phyloP scores from a whole-genome alignment of 2,888 invertebrate species.

The Ochropleura plecta region DNA sequence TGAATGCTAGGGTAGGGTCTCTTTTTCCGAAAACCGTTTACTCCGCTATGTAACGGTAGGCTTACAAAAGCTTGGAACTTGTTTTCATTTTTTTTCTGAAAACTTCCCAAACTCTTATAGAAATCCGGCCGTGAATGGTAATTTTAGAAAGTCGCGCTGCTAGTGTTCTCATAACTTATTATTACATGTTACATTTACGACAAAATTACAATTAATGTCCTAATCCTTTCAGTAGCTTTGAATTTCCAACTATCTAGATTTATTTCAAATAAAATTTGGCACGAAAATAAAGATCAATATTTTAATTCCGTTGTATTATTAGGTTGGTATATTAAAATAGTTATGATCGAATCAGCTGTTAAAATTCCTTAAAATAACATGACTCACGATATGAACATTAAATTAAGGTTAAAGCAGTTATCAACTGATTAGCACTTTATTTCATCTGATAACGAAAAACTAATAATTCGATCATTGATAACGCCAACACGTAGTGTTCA shows the following conservation, averaged over 20 bases:
- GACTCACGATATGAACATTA: constrained; percentile 44
- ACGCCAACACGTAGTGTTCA: neutral
- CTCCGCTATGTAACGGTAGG: no score
- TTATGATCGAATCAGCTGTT: constrained; percentile 23
- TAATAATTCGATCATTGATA: constrained; percentile 32
- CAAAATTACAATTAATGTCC: neutral
- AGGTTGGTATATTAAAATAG: neutral
- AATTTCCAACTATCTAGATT: neutral
- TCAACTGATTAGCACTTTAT: constrained; percentile 41
- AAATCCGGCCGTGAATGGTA: no score
- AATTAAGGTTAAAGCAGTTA: constrained; percentile 34
- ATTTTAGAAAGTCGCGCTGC: no score
- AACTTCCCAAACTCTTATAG: no score
- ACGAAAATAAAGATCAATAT: neutral
- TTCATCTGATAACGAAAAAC: constrained; percentile 19
- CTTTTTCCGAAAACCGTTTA: no score
- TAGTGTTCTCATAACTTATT: no score
- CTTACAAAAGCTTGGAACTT: no score
- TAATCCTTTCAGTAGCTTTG: neutral
- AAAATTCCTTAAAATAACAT: constrained; percentile 19
- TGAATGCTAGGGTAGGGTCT: no score
- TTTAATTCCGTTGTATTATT: constrained; percentile 1
- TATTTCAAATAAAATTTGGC: neutral
- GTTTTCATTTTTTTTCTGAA: no score
- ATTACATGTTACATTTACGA: no score